Evolutionary conservation across 2,113 vertebrate genomes (phyloP).

Genomic region (Pachycephala philippinensis): DNA sequence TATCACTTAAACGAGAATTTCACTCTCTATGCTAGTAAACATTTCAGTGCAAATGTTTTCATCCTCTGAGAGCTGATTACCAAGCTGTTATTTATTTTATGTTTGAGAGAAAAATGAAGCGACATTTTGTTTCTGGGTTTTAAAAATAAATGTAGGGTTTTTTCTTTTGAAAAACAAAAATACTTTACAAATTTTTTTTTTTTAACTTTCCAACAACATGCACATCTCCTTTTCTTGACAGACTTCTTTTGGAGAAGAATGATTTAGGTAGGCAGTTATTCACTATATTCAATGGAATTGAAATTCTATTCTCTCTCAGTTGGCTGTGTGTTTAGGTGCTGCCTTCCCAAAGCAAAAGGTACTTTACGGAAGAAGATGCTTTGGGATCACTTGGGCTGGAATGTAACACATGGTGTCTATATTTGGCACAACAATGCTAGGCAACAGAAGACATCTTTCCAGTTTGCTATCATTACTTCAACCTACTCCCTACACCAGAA

Average conservation of each 20-base stretch:
- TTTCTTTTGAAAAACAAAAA: not conserved
- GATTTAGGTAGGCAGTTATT: not conserved
- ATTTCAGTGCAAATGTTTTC: not conserved
- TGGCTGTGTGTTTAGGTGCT: not conserved
- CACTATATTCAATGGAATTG: not conserved
- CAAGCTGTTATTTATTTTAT: not conserved
- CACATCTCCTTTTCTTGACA: not conserved
- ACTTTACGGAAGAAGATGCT: not conserved
- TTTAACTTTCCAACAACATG: not conserved
- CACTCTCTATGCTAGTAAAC: not conserved
- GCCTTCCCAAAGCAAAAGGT: not conserved
- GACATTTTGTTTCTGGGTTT: not conserved
- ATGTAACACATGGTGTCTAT: not conserved
- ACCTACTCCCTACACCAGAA: not conserved
- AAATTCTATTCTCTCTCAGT: not conserved
- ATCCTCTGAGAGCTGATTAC: not conserved
- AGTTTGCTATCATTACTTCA: not conserved
- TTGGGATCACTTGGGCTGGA: not conserved
- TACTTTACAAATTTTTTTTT: not conserved
- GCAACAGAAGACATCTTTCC: not conserved
- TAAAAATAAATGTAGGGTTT: not conserved
- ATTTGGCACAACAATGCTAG: constrained; percentile 1
- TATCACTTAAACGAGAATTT: not conserved
- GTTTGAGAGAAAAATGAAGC: not conserved
- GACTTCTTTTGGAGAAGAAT: not conserved